Conservation (phyloP, 2,113 vertebrate species). For the Etheostoma cragini region DNA sequence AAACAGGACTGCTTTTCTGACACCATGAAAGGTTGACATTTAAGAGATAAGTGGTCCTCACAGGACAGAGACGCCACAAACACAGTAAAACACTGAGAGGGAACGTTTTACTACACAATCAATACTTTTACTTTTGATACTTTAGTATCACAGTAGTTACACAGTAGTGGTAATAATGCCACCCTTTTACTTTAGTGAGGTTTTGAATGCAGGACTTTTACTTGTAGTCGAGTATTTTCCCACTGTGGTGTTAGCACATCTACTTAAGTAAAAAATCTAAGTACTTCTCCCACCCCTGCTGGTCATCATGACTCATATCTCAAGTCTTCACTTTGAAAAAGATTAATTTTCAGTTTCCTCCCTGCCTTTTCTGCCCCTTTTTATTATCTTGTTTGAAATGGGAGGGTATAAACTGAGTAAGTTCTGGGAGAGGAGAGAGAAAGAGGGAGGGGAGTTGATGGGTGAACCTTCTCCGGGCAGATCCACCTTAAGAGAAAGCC, state of each 20-base stretch:
- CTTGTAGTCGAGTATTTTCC: background rate
- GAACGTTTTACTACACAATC: no score
- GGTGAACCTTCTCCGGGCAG: slow-evolving; percentile 51
- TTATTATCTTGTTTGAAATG: slow-evolving; percentile 4
- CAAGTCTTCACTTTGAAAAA: slow-evolving; percentile 28
- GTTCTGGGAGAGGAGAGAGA: slow-evolving; percentile 14
- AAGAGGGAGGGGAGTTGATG: background rate
- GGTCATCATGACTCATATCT: slow-evolving; percentile 10
- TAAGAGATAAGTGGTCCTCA: no score
- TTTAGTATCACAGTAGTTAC: no score
- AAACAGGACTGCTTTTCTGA: no score
- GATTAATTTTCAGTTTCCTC: slow-evolving; percentile 20
- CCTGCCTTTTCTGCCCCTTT: background rate
- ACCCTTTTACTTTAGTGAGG: no score
- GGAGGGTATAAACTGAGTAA: slow-evolving; percentile 17
- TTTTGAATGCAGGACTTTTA: background rate
- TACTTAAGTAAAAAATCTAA: background rate
- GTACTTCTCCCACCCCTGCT: background rate
- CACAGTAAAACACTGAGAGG: no score
- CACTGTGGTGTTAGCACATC: background rate
- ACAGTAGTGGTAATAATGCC: no score
- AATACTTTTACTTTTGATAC: no score
- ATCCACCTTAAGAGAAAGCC: slow-evolving; percentile 62
- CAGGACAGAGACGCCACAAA: no score
- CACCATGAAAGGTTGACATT: no score